Conservation (phyloP, 2,888 invertebrate species). For the Macrosoma leucophasiata region DNA sequence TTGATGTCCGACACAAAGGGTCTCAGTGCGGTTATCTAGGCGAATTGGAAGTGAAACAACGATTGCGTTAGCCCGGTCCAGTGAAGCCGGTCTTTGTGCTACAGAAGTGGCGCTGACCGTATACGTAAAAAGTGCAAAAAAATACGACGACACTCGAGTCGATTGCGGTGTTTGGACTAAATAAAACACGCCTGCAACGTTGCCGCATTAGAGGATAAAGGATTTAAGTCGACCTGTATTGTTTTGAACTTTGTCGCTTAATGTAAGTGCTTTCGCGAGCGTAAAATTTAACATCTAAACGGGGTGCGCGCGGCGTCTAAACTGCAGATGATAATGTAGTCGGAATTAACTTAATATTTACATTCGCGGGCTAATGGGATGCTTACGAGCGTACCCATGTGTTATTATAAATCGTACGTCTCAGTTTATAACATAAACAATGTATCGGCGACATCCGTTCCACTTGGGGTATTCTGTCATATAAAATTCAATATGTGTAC, state of each 20-base stretch:
- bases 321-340: constrained; percentile 17
- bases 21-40: constrained; percentile 46
- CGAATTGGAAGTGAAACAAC: constrained; percentile 32
- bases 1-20: constrained; percentile 37
- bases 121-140: constrained; percentile 35
- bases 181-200: background rate
- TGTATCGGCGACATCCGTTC: no score
- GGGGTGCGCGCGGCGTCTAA: constrained; percentile 8
- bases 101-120: constrained; percentile 30
- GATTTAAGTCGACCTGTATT: constrained; percentile 2
- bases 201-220: constrained; percentile 1
- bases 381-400: background rate
- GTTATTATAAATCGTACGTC: no score
- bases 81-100: constrained; percentile 22
- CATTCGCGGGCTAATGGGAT: constrained; percentile 7
- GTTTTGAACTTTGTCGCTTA: constrained; percentile 1
- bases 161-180: constrained; percentile 29
- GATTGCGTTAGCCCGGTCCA: constrained; percentile 24
- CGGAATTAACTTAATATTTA: constrained; percentile 16
- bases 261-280: constrained; percentile 8
- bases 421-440: no score
- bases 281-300: constrained; percentile 12
- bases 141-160: constrained; percentile 30
- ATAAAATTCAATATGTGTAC: no score
- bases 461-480: no score